Conservation (phyloP, 2,888 invertebrate species). For the Coenonympha arcania region DNA sequence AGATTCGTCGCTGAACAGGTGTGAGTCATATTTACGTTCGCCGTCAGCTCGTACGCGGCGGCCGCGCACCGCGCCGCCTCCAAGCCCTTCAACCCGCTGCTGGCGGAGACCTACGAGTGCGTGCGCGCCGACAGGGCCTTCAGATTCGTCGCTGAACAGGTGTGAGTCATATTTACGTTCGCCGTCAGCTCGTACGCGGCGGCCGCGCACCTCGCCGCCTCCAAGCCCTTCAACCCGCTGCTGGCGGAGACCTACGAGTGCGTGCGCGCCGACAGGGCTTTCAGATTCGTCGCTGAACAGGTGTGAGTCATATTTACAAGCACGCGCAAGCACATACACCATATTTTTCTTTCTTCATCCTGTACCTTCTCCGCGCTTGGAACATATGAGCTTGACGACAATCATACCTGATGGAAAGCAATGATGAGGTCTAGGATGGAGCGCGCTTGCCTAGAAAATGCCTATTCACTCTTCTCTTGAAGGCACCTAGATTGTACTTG, state of each 20-base stretch:
- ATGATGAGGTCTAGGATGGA: no score
- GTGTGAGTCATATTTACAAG: slow-evolving; percentile 57
- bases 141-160: slow-evolving; percentile 85
- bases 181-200: slow-evolving; percentile 86
- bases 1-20: slow-evolving; percentile 86
- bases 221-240: slow-evolving; percentile 89
- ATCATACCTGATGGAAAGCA: no score
- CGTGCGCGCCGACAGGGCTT: slow-evolving; percentile 83
- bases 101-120: slow-evolving; percentile 88
- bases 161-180: slow-evolving; percentile 71
- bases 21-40: slow-evolving; percentile 80
- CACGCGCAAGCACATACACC: no score
- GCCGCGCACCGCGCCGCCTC: slow-evolving; percentile 83
- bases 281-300: slow-evolving; percentile 86
- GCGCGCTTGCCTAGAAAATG: no score
- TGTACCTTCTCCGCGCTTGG: no score
- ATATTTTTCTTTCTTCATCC: no score
- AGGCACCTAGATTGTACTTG: no score
- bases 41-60: slow-evolving; percentile 84
- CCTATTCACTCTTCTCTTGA: no score
- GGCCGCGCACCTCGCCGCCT: slow-evolving; percentile 82
- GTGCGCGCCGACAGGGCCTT: slow-evolving; percentile 84
- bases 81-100: slow-evolving; percentile 88
- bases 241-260: slow-evolving; percentile 89
- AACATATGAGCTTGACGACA: no score